Conservation (phyloP, 1,140 invertebrate species). For the Atta cephalotes region DNA sequence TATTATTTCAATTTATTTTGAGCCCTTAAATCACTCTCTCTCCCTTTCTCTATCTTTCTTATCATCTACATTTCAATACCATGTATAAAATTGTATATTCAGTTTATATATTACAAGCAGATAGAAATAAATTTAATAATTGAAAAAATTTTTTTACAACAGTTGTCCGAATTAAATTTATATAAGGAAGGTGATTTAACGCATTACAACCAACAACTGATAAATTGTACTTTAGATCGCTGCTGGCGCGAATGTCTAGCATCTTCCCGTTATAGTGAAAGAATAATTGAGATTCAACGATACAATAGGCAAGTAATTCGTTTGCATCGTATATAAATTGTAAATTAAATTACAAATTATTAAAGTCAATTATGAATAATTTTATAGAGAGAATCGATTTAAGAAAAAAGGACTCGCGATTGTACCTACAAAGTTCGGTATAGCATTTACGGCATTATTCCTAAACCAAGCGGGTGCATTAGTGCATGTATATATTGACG, state of each 20-base stretch:
- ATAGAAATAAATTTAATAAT: neutral
- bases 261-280: constrained; percentile 89
- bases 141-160: constrained; percentile 54
- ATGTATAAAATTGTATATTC: neutral
- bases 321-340: neutral
- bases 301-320: constrained; percentile 90
- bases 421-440: constrained; percentile 96
- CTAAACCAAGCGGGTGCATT: constrained; percentile 96
- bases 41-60: too few species aligned
- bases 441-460: constrained; percentile 92
- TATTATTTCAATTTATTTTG: too few species aligned
- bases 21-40: too few species aligned
- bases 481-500: constrained; percentile 96
- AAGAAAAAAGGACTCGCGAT: constrained; percentile 95
- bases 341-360: constrained; percentile 2
- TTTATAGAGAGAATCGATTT: constrained; percentile 92
- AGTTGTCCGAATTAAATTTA: constrained; percentile 92
- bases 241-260: constrained; percentile 95
- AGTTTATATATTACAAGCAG: neutral
- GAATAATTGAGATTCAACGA: constrained; percentile 87
- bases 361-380: constrained; percentile 8
- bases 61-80: too few species aligned
- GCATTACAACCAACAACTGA: constrained; percentile 92
- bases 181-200: constrained; percentile 93
- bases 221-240: constrained; percentile 91